Evolutionary conservation across 1,140 invertebrate genomes (phyloP), one percentile per base, ranked within the genome.

Genomic region (Drosophila teissieri): DNA sequence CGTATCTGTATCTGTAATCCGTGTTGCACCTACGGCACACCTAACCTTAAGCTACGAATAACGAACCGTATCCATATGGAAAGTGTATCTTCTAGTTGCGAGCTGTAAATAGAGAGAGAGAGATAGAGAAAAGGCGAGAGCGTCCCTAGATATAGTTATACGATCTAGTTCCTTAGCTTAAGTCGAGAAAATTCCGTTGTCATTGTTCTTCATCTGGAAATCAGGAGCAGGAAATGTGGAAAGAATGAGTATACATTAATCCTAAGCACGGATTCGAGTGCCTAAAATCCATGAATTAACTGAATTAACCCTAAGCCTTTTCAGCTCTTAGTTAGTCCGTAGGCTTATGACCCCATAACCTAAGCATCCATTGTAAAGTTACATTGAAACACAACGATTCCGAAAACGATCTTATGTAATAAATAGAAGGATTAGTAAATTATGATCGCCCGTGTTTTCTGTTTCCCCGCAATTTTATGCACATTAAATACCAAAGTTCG

Each of bases 71-170:
- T 65, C 78, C 77, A 77, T 80, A 84, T 44, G 77, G 62, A 82
- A 86, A 88, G 83, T 86, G 82, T 86, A 86, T 83, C 76, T 79
- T 86, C 84, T 86, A 86, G 83, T 89, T 83, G 74, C 73, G 60
- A 80, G 63, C 64, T 88, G 80, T 88, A 88, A 11, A 86, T 86
- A 86, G 7, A 42, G n/a, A 17, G n/a, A 42, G n/a, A 42, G 40
- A 42, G 36, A 37, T 0, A 12, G 36, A 5, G 14, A 24, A 4
- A 24, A 24, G 4, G 12, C 3, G 37, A 14, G 12, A 37, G 17
- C 17, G 2, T 51, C 34, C 36, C 58, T 82, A 83, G 57, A 44
- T 37, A 53, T 83, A 84, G 64, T 80, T 56, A 51, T 73, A 48
- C 75, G 67, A 60, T 65, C 24, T 74, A 82, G 56, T 83, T 78